A percentile compares a stretch with the other conserved stretches of the same genome.
These are phyloP conservation scores for Streptopelia turtur DNA, from an alignment of 2,797 vertebrate genomes.

Conservation along the genomic window DNA sequence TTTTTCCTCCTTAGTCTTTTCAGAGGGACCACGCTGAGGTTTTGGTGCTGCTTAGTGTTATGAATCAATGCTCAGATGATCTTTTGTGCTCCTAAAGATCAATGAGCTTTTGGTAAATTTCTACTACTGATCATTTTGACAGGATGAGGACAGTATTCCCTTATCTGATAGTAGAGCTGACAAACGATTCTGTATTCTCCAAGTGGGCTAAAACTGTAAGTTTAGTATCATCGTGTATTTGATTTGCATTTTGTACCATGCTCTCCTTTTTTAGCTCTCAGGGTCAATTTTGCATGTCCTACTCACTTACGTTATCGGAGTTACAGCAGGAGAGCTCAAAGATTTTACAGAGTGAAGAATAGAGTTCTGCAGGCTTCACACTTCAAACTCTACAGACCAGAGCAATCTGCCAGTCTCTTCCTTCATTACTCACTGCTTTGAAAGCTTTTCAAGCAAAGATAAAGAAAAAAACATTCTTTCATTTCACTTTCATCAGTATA, in stretches of 20 bases:
- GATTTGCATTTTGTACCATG: background rate
- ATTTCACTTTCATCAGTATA: background rate
- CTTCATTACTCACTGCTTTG: background rate
- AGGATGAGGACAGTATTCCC: background rate
- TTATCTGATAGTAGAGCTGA: background rate
- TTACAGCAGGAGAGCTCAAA: background rate
- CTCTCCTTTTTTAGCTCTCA: background rate
- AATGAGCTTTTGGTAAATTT: background rate
- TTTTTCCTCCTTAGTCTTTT: background rate
- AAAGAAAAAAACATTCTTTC: background rate
- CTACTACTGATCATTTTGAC: background rate
- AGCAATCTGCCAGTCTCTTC: background rate
- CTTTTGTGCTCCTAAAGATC: background rate
- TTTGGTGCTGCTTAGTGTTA: background rate
- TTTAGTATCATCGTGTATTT: background rate
- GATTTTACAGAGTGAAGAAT: background rate
- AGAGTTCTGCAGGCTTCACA: background rate
- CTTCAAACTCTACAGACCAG: background rate
- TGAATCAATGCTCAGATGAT: background rate
- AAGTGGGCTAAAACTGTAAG: background rate
- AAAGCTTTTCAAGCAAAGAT: slow-evolving; percentile 1
- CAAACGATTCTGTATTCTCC: background rate
- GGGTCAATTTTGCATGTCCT: background rate
- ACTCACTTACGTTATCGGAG: background rate
- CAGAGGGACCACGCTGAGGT: background rate